Evolutionary conservation across 2,113 vertebrate species (phyloP).

Genomic region (Callithrix jacchus): DNA sequence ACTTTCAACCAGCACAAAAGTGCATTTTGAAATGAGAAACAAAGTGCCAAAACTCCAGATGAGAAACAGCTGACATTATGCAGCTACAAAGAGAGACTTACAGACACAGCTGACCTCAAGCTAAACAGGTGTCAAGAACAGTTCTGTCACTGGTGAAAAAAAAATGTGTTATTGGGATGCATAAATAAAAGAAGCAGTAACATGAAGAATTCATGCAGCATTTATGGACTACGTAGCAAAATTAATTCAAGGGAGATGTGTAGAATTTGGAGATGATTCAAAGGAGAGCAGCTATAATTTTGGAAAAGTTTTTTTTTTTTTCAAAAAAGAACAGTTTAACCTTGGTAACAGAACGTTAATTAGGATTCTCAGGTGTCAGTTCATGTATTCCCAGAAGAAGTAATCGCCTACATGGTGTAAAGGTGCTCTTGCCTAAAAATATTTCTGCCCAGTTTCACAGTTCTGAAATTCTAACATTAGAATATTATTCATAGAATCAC

Average conservation of each 20-base stretch:
- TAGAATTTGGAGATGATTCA: slow-evolving; percentile 8
- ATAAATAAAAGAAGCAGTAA: not conserved
- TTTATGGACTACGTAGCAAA: not conserved
- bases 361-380: not conserved
- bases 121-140: slow-evolving; percentile 8
- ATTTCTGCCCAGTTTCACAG: not conserved
- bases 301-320: not conserved
- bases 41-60: slow-evolving; percentile 27
- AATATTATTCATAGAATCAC: not conserved
- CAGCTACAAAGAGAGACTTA: not conserved
- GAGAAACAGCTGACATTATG: not conserved
- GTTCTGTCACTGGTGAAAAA: not conserved
- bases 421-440: not conserved
- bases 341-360: not conserved
- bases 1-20: slow-evolving; percentile 23
- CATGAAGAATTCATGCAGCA: not conserved
- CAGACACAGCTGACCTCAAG: not conserved
- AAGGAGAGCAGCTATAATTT: not conserved
- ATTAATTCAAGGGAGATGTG: slow-evolving; percentile 17
- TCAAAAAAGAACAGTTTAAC: not conserved
- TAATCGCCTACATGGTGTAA: not conserved
- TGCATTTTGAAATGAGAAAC: slow-evolving; percentile 55
- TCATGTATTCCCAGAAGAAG: not conserved
- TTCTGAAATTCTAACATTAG: not conserved
- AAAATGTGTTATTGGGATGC: not conserved